Conservation (phyloP, 2,113 vertebrate species). For the Hippocampus abdominalis region DNA sequence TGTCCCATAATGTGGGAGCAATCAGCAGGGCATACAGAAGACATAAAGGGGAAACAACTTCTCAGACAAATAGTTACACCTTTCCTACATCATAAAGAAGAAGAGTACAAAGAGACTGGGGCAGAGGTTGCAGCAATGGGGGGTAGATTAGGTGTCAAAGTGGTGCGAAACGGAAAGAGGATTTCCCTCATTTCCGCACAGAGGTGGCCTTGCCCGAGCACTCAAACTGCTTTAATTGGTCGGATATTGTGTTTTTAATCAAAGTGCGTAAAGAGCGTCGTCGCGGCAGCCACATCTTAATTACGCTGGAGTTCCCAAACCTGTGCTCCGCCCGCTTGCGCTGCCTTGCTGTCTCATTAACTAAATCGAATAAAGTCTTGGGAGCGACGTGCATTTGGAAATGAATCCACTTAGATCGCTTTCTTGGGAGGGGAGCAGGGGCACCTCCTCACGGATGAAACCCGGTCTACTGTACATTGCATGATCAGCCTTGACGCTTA, state of each 20-base stretch:
- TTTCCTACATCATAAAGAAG: constrained; percentile 43
- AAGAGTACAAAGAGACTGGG: constrained; percentile 38
- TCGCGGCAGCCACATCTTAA: constrained; percentile 65
- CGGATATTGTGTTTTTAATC: constrained; percentile 71
- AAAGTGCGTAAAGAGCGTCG: constrained; percentile 63
- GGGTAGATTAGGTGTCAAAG: constrained; percentile 14
- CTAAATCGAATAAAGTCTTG: constrained; percentile 71
- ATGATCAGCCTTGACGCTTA: constrained; percentile 39
- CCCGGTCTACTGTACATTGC: constrained; percentile 38
- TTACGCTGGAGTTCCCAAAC: constrained; percentile 70
- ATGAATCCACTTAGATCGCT: constrained; percentile 69
- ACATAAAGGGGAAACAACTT: constrained; percentile 65
- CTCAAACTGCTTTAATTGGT: constrained; percentile 66
- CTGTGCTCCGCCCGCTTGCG: constrained; percentile 55
- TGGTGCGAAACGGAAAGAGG: constrained; percentile 13
- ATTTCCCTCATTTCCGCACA: constrained; percentile 27
- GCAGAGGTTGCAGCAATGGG: not conserved
- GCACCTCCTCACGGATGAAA: constrained; percentile 53
- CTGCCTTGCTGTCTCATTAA: constrained; percentile 69
- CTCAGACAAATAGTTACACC: constrained; percentile 47
- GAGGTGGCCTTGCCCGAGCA: constrained; percentile 50
- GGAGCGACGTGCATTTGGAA: constrained; percentile 68
- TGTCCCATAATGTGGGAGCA: constrained; percentile 13
- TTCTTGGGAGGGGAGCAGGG: constrained; percentile 43
- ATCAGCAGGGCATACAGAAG: constrained; percentile 63